Percentiles rank a stretch among this genome's conserved stretches.
These are phyloP conservation scores for Muscicapa adusta DNA, from an alignment of 2,113 vertebrate species.

Conservation along the genomic window DNA sequence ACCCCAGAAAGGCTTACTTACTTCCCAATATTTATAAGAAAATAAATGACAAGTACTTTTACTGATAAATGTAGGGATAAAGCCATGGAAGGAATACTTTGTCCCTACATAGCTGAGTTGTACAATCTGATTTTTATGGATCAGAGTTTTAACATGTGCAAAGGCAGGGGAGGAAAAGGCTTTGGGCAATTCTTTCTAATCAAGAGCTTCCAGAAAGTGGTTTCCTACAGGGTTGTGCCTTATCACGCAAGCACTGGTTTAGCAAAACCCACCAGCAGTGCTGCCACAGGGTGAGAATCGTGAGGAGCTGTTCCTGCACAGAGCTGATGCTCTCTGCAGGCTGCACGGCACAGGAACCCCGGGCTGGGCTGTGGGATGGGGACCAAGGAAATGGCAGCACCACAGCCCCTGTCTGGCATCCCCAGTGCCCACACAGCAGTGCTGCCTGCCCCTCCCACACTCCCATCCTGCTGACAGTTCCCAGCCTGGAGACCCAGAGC, in stretches of 20 bases:
- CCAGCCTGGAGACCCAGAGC: background rate
- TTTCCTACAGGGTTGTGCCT: background rate
- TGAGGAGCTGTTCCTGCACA: rapidly evolving
- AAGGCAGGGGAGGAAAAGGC: background rate
- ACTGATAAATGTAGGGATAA: background rate
- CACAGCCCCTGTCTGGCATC: background rate
- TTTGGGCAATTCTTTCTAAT: background rate
- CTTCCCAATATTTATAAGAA: background rate
- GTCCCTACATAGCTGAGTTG: background rate
- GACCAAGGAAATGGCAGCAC: background rate
- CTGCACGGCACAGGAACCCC: rapidly evolving
- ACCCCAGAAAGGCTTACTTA: background rate
- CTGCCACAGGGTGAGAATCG: rapidly evolving
- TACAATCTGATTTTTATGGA: background rate
- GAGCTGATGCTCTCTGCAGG: background rate
- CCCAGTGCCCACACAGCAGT: background rate
- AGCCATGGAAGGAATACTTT: background rate
- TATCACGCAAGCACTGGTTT: rapidly evolving
- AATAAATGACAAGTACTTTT: background rate
- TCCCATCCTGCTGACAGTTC: background rate
- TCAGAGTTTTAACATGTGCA: rapidly evolving
- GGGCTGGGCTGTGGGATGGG: background rate
- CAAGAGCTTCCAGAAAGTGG: background rate
- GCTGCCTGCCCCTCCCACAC: rapidly evolving
- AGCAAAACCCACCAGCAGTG: background rate